Percentiles rank a stretch among this genome's conserved stretches.
Conservation (phyloP, 2,888 invertebrate species). For the Petrolisthes manimaculis region DNA sequence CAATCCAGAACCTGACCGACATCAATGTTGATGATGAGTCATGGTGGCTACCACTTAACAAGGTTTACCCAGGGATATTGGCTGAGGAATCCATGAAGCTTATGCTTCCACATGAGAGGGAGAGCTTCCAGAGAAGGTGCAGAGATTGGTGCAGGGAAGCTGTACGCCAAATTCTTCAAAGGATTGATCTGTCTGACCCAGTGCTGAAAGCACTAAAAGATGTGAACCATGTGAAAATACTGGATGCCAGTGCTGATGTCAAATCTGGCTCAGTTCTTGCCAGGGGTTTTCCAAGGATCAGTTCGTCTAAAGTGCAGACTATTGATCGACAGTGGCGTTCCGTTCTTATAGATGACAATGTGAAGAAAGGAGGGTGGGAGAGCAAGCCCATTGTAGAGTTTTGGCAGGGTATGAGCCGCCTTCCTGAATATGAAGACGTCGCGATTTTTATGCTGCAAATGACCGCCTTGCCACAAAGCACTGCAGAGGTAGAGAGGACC, state of each 20-base stretch:
- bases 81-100: slow-evolving; percentile 24
- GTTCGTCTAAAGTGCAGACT: slow-evolving; percentile 29
- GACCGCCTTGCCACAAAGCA: slow-evolving; percentile 29
- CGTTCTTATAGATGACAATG: slow-evolving; percentile 34
- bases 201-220: slow-evolving; percentile 32
- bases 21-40: slow-evolving; percentile 32
- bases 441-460: slow-evolving; percentile 39
- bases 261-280: slow-evolving; percentile 28
- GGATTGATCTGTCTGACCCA: slow-evolving; percentile 34
- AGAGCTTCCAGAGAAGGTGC: slow-evolving; percentile 37
- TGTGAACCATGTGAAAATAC: slow-evolving; percentile 16
- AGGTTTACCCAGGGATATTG: slow-evolving; percentile 37
- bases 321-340: slow-evolving; percentile 40
- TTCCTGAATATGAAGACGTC: slow-evolving; percentile 32
- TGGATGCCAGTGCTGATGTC: slow-evolving; percentile 29
- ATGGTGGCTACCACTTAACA: slow-evolving; percentile 20
- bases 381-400: slow-evolving; percentile 28
- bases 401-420: slow-evolving; percentile 21
- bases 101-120: slow-evolving; percentile 37
- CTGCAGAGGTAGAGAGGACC: slow-evolving; percentile 38
- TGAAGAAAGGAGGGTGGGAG: slow-evolving; percentile 43
- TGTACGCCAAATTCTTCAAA: slow-evolving; percentile 37
- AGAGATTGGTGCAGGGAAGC: slow-evolving; percentile 42
- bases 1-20: slow-evolving; percentile 11
- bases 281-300: slow-evolving; percentile 28